phyloP scores from a whole-genome alignment of 2,113 vertebrate genomes.

The Proteles cristata region DNA sequence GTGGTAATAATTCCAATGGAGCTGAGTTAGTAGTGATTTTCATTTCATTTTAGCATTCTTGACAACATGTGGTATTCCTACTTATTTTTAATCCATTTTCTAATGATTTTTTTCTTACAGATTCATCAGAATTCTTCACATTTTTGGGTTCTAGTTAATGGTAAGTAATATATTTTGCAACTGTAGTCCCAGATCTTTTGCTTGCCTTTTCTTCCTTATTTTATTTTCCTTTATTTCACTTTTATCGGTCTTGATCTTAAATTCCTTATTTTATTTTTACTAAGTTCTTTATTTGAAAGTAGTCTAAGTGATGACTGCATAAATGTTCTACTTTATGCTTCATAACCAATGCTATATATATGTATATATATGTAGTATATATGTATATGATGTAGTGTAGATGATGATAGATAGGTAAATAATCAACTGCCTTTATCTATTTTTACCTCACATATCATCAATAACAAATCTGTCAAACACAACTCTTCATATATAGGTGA shows the following conservation, averaged over 20 bases:
- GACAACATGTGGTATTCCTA: background rate
- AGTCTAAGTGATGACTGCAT: background rate
- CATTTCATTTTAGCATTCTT: background rate
- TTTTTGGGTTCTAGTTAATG: background rate
- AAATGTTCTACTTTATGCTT: background rate
- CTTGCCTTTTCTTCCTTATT: background rate
- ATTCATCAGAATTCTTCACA: background rate
- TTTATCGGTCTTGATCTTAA: background rate
- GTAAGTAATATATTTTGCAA: background rate
- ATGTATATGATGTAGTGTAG: background rate
- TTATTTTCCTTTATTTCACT: background rate
- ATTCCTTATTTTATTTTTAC: background rate
- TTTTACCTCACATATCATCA: background rate
- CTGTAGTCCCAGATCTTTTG: background rate
- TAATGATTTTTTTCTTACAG: background rate
- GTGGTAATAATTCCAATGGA: background rate
- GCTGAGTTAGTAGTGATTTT: background rate
- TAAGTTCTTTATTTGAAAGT: background rate
- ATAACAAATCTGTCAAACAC: background rate
- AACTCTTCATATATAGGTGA: background rate
- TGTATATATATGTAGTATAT: background rate
- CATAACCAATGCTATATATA: background rate
- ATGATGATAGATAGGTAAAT: background rate
- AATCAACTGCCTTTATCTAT: background rate
- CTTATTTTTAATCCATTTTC: background rate